Conservation (phyloP, 2,797 vertebrate genomes). For the Paratrypauchen microcephalus region DNA sequence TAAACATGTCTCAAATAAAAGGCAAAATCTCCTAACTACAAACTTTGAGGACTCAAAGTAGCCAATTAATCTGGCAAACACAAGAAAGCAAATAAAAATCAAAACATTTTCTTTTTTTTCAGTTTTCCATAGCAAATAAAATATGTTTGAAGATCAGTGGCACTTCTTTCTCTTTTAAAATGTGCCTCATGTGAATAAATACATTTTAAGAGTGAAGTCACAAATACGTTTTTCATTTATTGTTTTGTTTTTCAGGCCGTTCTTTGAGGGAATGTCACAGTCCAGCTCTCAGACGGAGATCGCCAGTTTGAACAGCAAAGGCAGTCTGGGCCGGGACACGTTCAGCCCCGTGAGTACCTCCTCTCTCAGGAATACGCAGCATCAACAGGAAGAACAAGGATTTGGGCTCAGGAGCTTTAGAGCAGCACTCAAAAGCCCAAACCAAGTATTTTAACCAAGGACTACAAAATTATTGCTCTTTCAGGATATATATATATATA, state of each 20-base stretch:
- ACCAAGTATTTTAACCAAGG: not conserved
- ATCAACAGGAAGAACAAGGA: not conserved
- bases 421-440: slow-evolving; percentile 5
- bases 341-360: slow-evolving; percentile 89
- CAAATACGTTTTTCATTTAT: not conserved
- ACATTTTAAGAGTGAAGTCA: not conserved
- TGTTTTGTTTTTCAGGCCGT: slow-evolving; percentile 81
- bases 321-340: slow-evolving; percentile 88
- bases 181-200: not conserved
- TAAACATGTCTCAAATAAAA: not conserved
- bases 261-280: slow-evolving; percentile 99
- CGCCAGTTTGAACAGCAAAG: slow-evolving; percentile 96
- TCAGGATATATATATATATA: not conserved
- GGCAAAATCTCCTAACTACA: not conserved
- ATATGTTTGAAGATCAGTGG: too few relatives aligned
- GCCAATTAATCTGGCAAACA: not conserved
- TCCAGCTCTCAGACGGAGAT: slow-evolving; percentile 99
- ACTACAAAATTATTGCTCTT: not conserved
- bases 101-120: not conserved
- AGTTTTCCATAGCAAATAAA: too few relatives aligned
- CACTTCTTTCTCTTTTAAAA: not conserved
- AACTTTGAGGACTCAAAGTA: too few relatives aligned
- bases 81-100: not conserved
- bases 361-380: slow-evolving; percentile 6
- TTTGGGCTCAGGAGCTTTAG: not conserved